phyloP scores from a whole-genome alignment of 2,888 invertebrate species.

The Synanthedon vespiformis region DNA sequence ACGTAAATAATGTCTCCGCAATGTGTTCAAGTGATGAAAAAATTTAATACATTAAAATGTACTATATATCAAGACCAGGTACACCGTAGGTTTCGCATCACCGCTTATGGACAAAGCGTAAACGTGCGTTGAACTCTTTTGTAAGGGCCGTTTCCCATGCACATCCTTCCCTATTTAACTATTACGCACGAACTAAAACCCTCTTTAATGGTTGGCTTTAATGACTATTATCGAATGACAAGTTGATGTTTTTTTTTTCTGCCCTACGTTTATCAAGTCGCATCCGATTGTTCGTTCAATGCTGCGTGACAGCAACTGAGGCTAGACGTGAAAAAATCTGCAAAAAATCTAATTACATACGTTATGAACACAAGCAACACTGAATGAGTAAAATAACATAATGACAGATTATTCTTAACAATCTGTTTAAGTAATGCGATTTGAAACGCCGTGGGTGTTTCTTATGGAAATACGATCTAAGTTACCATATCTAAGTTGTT shows the following conservation, averaged over 20 bases:
- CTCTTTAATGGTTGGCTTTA: conserved; percentile 29
- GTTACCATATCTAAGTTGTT: too few species aligned
- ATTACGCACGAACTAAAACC: conserved; percentile 19
- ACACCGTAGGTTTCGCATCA: conserved; percentile 34
- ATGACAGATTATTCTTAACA: background rate
- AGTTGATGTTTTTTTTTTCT: background rate
- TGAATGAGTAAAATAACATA: background rate
- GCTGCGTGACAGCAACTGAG: conserved; percentile 34
- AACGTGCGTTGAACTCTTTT: conserved; percentile 69
- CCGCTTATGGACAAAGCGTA: conserved; percentile 48
- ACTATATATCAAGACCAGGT: conserved; percentile 22
- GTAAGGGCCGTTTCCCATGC: conserved; percentile 54
- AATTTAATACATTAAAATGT: too few species aligned
- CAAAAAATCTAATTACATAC: background rate
- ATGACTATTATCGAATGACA: conserved; percentile 23
- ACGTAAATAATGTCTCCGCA: too few species aligned
- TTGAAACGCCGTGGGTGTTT: too few species aligned
- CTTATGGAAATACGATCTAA: too few species aligned
- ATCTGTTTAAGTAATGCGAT: background rate
- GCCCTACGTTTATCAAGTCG: conserved; percentile 18
- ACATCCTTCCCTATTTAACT: conserved; percentile 21
- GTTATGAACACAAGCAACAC: background rate
- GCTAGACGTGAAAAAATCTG: conserved; percentile 6
- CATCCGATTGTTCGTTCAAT: conserved; percentile 23
- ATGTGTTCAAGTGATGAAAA: too few species aligned